Evolutionary conservation across 2,113 vertebrate genomes (phyloP).

Genomic region (Thunnus thynnus): DNA sequence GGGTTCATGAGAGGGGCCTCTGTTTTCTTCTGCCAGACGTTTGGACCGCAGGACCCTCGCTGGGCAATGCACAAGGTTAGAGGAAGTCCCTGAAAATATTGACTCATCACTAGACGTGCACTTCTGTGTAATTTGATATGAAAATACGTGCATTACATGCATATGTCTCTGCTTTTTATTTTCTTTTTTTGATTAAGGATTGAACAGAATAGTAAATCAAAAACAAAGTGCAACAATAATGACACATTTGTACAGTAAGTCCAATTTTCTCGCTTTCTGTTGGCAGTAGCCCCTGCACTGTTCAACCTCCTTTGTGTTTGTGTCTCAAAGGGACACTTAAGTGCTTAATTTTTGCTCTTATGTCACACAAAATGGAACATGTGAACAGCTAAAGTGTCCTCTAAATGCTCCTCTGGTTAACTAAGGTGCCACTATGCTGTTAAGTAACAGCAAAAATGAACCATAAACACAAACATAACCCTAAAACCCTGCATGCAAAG

Average conservation of each 20-base stretch:
- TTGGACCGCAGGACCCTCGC: conserved; percentile 22
- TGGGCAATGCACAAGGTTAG: neutral
- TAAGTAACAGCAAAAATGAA: too few relatives aligned
- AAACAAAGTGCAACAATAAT: neutral
- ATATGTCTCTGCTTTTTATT: neutral
- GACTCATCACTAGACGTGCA: neutral
- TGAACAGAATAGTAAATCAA: neutral
- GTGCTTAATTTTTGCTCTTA: too few relatives aligned
- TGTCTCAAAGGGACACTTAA: too few relatives aligned
- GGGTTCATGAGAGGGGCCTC: conserved; percentile 70
- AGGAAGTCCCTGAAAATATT: conserved; percentile 40
- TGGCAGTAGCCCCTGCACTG: neutral
- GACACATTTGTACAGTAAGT: too few relatives aligned
- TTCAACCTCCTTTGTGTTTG: neutral
- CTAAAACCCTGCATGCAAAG: too few relatives aligned
- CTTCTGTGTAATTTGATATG: conserved; percentile 2
- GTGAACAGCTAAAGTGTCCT: too few relatives aligned
- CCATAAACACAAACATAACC: too few relatives aligned
- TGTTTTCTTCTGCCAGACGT: conserved; percentile 49
- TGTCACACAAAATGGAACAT: too few relatives aligned
- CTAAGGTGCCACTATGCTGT: too few relatives aligned
- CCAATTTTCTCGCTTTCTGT: too few relatives aligned
- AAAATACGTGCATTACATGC: neutral
- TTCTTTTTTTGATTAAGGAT: neutral
- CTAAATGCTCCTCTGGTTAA: too few relatives aligned